A percentile compares a stretch with the other conserved stretches of the same genome.
Conservation (phyloP, 92 coral and sea anemone genomes). For the Phenganax marumi region DNA sequence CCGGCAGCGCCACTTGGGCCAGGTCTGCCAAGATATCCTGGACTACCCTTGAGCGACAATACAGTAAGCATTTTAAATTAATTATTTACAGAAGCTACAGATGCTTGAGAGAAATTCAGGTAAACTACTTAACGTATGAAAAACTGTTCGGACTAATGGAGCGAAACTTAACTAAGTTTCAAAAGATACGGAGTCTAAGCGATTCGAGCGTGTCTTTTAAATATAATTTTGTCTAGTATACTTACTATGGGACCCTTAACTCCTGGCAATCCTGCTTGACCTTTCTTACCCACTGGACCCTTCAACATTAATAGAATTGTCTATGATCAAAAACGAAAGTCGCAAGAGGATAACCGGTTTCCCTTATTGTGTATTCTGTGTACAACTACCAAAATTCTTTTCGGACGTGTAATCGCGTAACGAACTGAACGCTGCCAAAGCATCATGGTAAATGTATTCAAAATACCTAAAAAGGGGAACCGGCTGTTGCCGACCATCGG, state of each 20-base stretch:
- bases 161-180: too few species aligned
- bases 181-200: too few species aligned
- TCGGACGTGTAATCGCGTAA: too few species aligned
- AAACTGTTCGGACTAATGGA: not conserved
- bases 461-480: too few species aligned
- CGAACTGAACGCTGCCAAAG: too few species aligned
- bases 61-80: not conserved
- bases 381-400: too few species aligned
- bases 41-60: conserved; percentile 10
- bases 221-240: not conserved
- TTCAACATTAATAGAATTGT: not conserved
- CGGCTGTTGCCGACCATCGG: too few species aligned
- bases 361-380: too few species aligned
- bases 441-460: too few species aligned
- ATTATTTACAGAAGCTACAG: not conserved
- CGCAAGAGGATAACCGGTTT: too few species aligned
- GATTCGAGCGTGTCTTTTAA: not conserved
- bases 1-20: conserved; percentile 20
- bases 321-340: too few species aligned
- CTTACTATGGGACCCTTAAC: conserved; percentile 25
- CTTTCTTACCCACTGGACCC: conserved; percentile 7
- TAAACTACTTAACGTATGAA: not conserved
- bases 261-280: conserved; percentile 29
- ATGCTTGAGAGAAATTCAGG: not conserved
- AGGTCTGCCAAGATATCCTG: conserved; percentile 33